These are phyloP conservation scores for Cryptophagus acutangulus DNA, from an alignment of 2,888 invertebrate species.

Conservation along the genomic window DNA sequence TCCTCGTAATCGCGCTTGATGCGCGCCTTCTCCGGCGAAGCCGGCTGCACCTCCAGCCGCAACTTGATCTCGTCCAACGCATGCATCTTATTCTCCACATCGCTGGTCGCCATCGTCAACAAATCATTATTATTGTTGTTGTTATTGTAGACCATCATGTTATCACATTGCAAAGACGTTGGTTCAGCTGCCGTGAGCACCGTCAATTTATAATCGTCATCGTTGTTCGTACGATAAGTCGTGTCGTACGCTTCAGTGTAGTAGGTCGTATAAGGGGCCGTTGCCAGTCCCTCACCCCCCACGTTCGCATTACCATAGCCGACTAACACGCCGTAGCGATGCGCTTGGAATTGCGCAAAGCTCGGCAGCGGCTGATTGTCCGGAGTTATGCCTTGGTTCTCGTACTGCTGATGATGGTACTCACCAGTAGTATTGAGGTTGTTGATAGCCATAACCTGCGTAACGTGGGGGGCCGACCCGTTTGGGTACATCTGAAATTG, in stretches of 20 bases:
- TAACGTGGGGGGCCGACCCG: slow-evolving; percentile 83
- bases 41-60: slow-evolving; percentile 31
- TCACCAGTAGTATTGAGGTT: slow-evolving; percentile 82
- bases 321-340: slow-evolving; percentile 49
- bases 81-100: slow-evolving; percentile 14
- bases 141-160: slow-evolving; percentile 15
- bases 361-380: slow-evolving; percentile 56
- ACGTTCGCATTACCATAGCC: slow-evolving; percentile 59
- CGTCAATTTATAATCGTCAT: slow-evolving; percentile 46
- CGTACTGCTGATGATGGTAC: slow-evolving; percentile 44
- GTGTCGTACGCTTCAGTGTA: slow-evolving; percentile 25
- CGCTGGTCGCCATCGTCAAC: slow-evolving; percentile 9
- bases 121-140: slow-evolving; percentile 22
- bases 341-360: slow-evolving; percentile 60
- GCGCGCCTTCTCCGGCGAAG: slow-evolving; percentile 41
- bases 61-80: slow-evolving; percentile 46
- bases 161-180: slow-evolving; percentile 26
- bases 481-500: slow-evolving; percentile 68
- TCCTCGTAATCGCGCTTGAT: slow-evolving; percentile 35
- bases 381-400: slow-evolving; percentile 35
- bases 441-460: slow-evolving; percentile 63
- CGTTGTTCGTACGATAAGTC: slow-evolving; percentile 25
- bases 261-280: slow-evolving; percentile 41
- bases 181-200: slow-evolving; percentile 43
- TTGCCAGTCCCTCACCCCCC: slow-evolving; percentile 64